phyloP scores from a whole-genome alignment of 92 coral and sea anemone species.

The Heteractis magnifica region DNA sequence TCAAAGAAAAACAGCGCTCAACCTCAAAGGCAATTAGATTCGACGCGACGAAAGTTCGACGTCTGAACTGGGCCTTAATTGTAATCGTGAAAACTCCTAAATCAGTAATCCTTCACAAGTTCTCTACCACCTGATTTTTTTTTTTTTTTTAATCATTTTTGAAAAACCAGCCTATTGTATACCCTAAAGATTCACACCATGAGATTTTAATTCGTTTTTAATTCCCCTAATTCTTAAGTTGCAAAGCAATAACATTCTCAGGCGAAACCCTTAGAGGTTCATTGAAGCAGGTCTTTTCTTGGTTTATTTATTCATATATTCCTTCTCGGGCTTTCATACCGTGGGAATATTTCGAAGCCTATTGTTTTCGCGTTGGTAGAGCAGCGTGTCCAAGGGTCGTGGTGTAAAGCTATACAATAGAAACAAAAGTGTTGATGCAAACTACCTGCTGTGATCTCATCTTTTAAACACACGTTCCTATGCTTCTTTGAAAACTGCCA shows the following conservation, averaged over 20 bases:
- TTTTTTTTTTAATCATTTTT: neutral
- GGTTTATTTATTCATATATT: conserved; percentile 7
- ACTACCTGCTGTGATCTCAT: conserved; percentile 29
- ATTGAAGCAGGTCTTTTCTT: neutral
- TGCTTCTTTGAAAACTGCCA: conserved; percentile 2
- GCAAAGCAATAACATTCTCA: neutral
- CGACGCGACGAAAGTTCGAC: too few relatives aligned
- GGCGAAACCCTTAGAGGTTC: neutral
- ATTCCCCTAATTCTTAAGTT: neutral
- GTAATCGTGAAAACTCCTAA: too few relatives aligned
- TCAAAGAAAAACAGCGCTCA: too few relatives aligned
- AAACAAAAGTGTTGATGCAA: conserved; percentile 31
- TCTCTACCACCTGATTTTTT: neutral
- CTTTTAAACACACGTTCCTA: conserved; percentile 34
- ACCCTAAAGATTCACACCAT: neutral
- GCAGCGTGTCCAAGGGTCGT: conserved; percentile 39
- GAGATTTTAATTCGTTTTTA: conserved; percentile 7
- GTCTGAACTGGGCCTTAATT: too few relatives aligned
- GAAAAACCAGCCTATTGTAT: neutral
- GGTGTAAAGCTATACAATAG: conserved; percentile 18
- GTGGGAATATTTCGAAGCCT: conserved; percentile 43
- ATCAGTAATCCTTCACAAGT: too few relatives aligned
- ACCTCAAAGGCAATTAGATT: too few relatives aligned
- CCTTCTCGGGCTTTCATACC: conserved; percentile 13
- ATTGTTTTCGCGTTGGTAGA: conserved; percentile 28